phyloP scores from a whole-genome alignment of 2,888 invertebrate species.

The Cerastis leucographa region DNA sequence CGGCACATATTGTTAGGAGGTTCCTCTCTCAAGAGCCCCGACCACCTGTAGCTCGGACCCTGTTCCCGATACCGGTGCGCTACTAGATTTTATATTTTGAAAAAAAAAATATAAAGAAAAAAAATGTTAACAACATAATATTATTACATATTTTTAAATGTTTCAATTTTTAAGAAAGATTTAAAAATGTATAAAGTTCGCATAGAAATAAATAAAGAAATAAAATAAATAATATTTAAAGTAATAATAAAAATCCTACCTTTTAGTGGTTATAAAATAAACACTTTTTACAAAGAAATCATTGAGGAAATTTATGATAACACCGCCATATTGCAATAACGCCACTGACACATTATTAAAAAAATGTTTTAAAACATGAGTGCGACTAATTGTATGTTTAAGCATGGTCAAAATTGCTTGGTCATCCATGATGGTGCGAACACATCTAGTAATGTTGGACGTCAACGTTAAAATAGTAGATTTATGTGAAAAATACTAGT shows the following conservation, averaged over 20 bases:
- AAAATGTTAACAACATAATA: too few species aligned
- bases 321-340: constrained; percentile 11
- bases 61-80: too few species aligned
- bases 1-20: too few species aligned
- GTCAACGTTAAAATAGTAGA: neutral
- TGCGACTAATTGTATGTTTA: constrained; percentile 33
- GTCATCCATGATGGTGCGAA: neutral
- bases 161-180: too few species aligned
- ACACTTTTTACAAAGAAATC: neutral
- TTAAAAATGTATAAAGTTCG: too few species aligned
- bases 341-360: neutral
- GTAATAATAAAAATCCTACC: neutral
- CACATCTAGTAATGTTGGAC: neutral
- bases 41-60: too few species aligned
- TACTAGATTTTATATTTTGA: too few species aligned
- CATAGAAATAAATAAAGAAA: too few species aligned
- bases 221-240: neutral
- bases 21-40: too few species aligned
- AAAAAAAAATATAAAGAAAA: too few species aligned
- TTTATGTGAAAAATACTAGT: neutral
- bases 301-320: constrained; percentile 8
- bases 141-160: too few species aligned
- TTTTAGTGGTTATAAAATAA: neutral
- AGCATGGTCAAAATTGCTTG: neutral
- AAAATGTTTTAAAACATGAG: constrained; percentile 9